These are phyloP conservation scores for Berghia stephanieae DNA, from an alignment of 1,140 invertebrate genomes.

Conservation along the genomic window DNA sequence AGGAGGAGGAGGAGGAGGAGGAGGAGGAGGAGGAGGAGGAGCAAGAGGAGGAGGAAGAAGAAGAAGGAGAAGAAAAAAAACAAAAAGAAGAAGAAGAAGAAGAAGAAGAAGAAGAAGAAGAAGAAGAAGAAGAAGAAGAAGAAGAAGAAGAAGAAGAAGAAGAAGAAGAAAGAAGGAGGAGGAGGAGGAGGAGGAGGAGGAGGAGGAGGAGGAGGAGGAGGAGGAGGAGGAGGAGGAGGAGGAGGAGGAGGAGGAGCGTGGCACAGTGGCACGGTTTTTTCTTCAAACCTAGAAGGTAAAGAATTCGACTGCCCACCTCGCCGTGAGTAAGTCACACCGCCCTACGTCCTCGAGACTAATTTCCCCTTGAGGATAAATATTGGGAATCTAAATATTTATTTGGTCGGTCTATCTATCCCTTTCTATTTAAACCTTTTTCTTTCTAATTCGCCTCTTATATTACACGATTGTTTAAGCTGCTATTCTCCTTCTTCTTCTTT, in stretches of 20 bases:
- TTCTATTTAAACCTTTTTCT: background rate
- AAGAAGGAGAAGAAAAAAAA: background rate
- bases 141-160: background rate
- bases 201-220: background rate
- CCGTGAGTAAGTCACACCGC: background rate
- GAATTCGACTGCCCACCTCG: background rate
- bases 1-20: background rate
- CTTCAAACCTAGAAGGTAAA: background rate
- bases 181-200: background rate
- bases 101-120: background rate
- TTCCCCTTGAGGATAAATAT: background rate
- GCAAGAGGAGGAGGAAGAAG: background rate
- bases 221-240: background rate
- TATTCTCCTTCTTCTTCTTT: slow-evolving; percentile 17
- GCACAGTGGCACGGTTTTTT: too few species aligned
- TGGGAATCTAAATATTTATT: background rate
- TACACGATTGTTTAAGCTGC: too few species aligned
- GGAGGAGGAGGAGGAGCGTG: background rate
- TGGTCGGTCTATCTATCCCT: background rate
- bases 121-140: background rate
- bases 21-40: background rate
- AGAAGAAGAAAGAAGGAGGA: background rate
- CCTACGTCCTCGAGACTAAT: background rate
- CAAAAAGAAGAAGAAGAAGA: background rate
- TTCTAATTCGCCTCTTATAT: too few species aligned